Conservation (phyloP, 1,140 invertebrate genomes). For the Pomacea maculata region DNA sequence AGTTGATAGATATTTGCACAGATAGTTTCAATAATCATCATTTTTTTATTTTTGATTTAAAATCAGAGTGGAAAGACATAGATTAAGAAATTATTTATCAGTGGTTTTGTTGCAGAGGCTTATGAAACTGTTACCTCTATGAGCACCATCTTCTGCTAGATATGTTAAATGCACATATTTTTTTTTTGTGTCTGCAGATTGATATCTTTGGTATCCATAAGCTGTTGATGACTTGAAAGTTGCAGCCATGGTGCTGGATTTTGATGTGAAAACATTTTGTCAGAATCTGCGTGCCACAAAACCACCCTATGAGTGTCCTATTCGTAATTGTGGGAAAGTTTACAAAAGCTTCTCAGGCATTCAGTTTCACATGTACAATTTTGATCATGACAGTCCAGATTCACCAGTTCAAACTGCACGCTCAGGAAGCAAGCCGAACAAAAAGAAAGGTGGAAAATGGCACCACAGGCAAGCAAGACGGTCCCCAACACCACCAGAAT, state of each 20-base stretch:
- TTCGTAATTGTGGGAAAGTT: constrained; percentile 82
- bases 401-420: constrained; percentile 38
- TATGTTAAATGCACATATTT: too few species aligned
- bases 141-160: too few species aligned
- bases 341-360: constrained; percentile 87
- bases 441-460: constrained; percentile 44
- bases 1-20: too few species aligned
- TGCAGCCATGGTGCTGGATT: constrained; percentile 75
- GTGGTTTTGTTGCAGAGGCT: too few species aligned
- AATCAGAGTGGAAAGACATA: too few species aligned
- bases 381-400: constrained; percentile 76
- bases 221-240: background rate
- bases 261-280: constrained; percentile 85
- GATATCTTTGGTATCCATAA: background rate
- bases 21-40: too few species aligned
- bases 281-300: constrained; percentile 82
- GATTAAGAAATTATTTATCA: too few species aligned
- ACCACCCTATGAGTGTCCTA: constrained; percentile 85
- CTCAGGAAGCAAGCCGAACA: constrained; percentile 46
- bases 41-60: too few species aligned
- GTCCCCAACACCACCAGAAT: constrained; percentile 64
- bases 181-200: too few species aligned
- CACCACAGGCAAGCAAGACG: constrained; percentile 56
- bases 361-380: constrained; percentile 85
- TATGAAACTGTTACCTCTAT: too few species aligned